A percentile compares a stretch with the other conserved stretches of the same genome.
phyloP scores from a whole-genome alignment of 2,113 vertebrate species.

The Pardalotus punctatus region DNA sequence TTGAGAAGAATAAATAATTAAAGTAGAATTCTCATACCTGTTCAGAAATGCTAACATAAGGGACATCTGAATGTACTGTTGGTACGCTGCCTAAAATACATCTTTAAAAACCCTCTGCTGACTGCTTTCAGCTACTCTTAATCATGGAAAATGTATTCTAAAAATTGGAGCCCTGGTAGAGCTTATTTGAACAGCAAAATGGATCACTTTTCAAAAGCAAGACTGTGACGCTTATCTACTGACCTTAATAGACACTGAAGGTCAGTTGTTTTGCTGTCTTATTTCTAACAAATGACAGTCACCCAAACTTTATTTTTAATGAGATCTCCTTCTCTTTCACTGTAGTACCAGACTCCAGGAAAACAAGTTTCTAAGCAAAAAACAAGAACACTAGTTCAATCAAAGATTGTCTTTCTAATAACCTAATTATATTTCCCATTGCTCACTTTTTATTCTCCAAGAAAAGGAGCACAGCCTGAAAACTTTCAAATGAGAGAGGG shows the following conservation, averaged over 20 bases:
- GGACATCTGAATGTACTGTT: constrained; percentile 19
- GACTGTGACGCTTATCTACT: neutral
- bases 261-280: constrained; percentile 22
- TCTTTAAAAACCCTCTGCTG: constrained; percentile 3
- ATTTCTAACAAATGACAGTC: neutral
- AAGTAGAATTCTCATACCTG: constrained; percentile 33
- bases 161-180: constrained; percentile 7
- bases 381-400: neutral
- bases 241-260: constrained; percentile 31
- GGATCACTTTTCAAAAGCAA: constrained; percentile 6
- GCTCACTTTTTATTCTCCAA: neutral
- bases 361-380: neutral
- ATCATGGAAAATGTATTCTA: neutral
- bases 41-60: constrained; percentile 48
- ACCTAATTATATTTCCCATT: constrained; percentile 6
- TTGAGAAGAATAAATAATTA: constrained; percentile 51
- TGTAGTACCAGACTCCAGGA: neutral
- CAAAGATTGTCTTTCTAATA: neutral
- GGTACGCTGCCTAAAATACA: neutral
- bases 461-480: neutral
- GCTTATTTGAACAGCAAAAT: constrained; percentile 16
- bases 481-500: neutral
- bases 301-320: constrained; percentile 42
- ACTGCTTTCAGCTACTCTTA: constrained; percentile 13
- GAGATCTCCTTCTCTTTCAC: neutral